Evolutionary conservation across 2,113 vertebrate species (phyloP).

Genomic region (Todiramphus saurophagus): DNA sequence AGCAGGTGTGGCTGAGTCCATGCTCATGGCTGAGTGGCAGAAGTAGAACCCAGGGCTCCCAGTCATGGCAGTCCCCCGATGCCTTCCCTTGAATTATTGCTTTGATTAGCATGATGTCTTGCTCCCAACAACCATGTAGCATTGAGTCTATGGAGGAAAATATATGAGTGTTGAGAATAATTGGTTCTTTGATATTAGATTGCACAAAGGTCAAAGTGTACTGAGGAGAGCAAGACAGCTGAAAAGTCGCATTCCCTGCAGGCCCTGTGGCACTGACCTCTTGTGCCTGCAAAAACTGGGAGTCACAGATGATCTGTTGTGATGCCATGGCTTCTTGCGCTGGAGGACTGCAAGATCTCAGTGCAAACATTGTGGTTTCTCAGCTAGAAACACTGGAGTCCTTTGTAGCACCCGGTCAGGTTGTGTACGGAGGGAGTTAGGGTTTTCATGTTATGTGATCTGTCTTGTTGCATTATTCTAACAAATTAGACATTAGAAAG

Average conservation of each 20-base stretch:
- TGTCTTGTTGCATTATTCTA: conserved; percentile 39
- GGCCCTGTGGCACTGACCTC: conserved; percentile 30
- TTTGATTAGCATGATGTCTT: conserved; percentile 45
- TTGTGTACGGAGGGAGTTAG: not conserved
- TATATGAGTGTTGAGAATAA: conserved; percentile 46
- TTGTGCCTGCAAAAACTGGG: conserved; percentile 26
- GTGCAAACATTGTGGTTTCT: not conserved
- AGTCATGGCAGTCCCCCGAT: not conserved
- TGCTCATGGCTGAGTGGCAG: not conserved
- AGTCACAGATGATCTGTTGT: conserved; percentile 8
- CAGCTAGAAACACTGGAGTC: conserved; percentile 12
- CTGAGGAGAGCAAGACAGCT: conserved; percentile 7
- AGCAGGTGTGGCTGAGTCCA: not conserved
- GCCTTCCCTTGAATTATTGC: conserved; percentile 34
- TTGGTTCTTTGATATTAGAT: conserved; percentile 54
- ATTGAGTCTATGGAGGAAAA: conserved; percentile 23
- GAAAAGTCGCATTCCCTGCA: conserved; percentile 62
- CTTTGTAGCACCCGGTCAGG: conserved; percentile 1
- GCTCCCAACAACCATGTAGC: not conserved
- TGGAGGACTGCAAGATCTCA: not conserved
- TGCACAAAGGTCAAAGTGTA: conserved; percentile 46
- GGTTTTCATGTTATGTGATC: conserved; percentile 24
- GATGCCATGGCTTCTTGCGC: not conserved
- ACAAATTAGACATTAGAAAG: not conserved
- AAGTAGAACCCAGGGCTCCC: not conserved